Percentiles rank a stretch among this genome's conserved stretches.
phyloP scores from a whole-genome alignment of 2,113 vertebrate genomes.

The Hydropotes inermis region DNA sequence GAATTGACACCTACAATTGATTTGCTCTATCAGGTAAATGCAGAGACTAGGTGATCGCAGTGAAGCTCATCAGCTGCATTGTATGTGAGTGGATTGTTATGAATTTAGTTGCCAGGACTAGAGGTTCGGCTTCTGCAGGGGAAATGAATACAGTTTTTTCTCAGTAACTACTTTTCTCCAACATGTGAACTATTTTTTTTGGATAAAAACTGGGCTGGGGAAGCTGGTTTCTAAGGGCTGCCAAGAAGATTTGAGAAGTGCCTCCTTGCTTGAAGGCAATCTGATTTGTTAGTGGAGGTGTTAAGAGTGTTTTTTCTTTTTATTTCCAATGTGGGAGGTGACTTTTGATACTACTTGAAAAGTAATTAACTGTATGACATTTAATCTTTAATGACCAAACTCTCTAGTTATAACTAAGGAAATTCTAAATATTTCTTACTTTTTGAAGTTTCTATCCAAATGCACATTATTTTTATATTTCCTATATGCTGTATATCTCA shows the following conservation, averaged over 20 bases:
- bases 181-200: neutral
- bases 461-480: conserved; percentile 41
- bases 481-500: neutral
- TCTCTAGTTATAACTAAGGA: neutral
- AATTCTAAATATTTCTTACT: neutral
- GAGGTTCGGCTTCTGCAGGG: neutral
- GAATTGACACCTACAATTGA: neutral
- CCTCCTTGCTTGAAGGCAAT: neutral
- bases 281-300: neutral
- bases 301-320: neutral
- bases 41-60: neutral
- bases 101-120: neutral
- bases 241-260: neutral
- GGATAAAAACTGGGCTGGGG: neutral
- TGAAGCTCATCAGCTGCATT: neutral
- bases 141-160: neutral
- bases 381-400: neutral
- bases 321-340: neutral
- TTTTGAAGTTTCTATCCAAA: neutral
- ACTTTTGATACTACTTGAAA: neutral
- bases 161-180: neutral
- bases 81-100: neutral
- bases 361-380: neutral
- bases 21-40: neutral
- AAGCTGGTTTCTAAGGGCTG: neutral